Conservation (phyloP, 2,113 vertebrate genomes). For the Scophthalmus maximus region DNA sequence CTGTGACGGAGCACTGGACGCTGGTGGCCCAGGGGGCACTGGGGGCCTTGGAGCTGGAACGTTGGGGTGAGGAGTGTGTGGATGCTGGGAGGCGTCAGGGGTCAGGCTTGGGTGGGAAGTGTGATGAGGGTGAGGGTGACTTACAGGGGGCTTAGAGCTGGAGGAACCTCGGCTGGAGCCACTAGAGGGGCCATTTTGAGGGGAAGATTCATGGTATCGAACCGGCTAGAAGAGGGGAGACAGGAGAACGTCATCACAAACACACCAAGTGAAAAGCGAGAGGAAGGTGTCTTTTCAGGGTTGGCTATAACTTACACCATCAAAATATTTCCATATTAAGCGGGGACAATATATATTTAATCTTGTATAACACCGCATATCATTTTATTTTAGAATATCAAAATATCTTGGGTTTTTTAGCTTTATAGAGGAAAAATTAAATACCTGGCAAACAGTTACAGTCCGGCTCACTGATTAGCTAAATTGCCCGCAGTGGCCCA, state of each 20-base stretch:
- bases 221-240: conserved; percentile 53
- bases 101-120: conserved; percentile 76
- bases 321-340: background rate
- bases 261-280: background rate
- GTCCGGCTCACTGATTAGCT: no score
- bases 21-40: background rate
- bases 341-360: background rate
- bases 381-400: background rate
- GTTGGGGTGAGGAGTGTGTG: conserved; percentile 77
- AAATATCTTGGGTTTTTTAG: no score
- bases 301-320: background rate
- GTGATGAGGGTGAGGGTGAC: conserved; percentile 78
- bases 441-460: no score
- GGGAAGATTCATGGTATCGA: conserved; percentile 77
- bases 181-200: conserved; percentile 84
- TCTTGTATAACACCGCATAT: background rate
- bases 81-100: conserved; percentile 72
- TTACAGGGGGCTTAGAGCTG: conserved; percentile 65
- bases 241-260: background rate
- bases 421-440: no score
- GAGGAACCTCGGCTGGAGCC: conserved; percentile 47
- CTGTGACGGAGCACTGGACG: conserved; percentile 31
- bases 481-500: background rate
- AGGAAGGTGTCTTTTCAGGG: background rate
- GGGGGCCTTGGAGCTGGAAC: conserved; percentile 67